Evolutionary conservation across 64 coral and sea anemone species (phyloP).

Genomic region (Anthopleura sola): DNA sequence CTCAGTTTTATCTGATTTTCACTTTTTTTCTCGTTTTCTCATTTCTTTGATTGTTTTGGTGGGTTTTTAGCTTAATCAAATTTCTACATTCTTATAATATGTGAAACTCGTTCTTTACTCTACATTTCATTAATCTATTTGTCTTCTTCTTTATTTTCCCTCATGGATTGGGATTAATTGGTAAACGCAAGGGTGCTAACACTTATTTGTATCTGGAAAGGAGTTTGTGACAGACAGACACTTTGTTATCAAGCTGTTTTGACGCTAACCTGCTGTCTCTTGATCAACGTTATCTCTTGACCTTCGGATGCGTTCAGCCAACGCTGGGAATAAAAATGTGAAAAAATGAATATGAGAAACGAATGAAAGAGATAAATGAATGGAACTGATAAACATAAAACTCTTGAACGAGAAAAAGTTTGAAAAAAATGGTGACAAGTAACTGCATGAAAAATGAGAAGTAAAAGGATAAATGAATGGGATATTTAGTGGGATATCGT

Average conservation of each 20-base stretch:
- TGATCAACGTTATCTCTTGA: constrained; percentile 20
- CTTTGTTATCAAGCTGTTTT: background rate
- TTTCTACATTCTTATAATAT: too few relatives aligned
- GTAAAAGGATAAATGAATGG: background rate
- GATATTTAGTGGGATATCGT: background rate
- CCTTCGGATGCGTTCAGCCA: constrained; percentile 25
- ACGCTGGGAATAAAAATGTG: background rate
- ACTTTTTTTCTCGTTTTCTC: too few relatives aligned
- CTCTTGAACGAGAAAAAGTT: background rate
- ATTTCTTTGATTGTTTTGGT: too few relatives aligned
- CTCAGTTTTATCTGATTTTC: too few relatives aligned
- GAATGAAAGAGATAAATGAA: background rate
- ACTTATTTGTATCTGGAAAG: too few relatives aligned
- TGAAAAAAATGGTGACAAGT: background rate
- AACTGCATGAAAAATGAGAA: background rate
- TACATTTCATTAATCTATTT: background rate
- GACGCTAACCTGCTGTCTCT: background rate
- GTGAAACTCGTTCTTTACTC: background rate
- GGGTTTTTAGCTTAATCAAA: too few relatives aligned
- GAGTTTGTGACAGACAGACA: too few relatives aligned
- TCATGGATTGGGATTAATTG: too few relatives aligned
- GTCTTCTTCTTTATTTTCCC: too few relatives aligned
- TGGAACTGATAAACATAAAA: background rate
- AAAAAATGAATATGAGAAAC: background rate
- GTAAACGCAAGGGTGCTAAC: too few relatives aligned